Conservation (phyloP, 2,888 invertebrate species). For the Melipona bicolor region DNA sequence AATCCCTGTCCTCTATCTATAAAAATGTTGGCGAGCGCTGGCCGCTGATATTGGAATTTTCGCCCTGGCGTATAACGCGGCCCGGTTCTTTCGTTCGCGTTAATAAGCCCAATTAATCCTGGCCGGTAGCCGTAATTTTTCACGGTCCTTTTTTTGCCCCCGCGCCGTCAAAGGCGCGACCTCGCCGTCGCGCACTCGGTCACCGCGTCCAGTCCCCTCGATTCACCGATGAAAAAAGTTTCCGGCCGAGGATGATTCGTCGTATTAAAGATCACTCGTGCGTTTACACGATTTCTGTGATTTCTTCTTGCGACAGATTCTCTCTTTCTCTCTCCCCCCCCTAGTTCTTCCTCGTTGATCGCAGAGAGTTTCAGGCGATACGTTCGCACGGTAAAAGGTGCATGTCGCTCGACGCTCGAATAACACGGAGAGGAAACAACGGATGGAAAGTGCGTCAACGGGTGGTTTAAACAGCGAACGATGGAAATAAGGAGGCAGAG, state of each 20-base stretch:
- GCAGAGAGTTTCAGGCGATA: background rate
- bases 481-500: background rate
- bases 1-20: constrained; percentile 25
- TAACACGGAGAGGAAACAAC: background rate
- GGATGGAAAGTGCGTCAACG: constrained; percentile 29
- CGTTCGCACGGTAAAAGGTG: constrained; percentile 33
- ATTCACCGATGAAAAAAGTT: constrained; percentile 36
- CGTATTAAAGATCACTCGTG: constrained; percentile 46
- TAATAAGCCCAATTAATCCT: constrained; percentile 59
- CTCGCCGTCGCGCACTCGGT: constrained; percentile 4
- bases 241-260: constrained; percentile 41
- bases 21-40: constrained; percentile 56
- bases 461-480: constrained; percentile 12
- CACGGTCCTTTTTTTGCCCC: constrained; percentile 28
- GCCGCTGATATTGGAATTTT: constrained; percentile 47
- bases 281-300: constrained; percentile 31
- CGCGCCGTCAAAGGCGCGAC: constrained; percentile 12
- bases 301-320: constrained; percentile 38
- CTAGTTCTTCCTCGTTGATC: background rate
- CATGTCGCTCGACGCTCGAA: constrained; percentile 7
- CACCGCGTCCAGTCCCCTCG: background rate
- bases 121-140: constrained; percentile 41
- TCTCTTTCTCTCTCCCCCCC: background rate
- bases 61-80: constrained; percentile 6
- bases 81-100: constrained; percentile 39